These are phyloP conservation scores for Sorex araneus DNA, from an alignment of 2,113 vertebrate species.

Conservation along the genomic window DNA sequence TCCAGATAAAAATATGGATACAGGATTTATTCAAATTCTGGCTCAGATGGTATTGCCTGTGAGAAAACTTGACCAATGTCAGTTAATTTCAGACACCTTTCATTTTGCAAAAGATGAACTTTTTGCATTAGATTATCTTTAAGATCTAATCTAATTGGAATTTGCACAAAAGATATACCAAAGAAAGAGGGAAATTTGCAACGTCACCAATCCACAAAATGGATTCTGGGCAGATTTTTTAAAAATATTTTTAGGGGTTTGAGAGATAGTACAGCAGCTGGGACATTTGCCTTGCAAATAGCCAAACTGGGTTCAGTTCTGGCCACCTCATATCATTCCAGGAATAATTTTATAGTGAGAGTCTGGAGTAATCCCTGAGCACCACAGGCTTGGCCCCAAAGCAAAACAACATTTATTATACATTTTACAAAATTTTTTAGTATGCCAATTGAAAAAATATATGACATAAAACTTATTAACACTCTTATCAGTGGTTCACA, in stretches of 20 bases:
- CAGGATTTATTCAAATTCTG: neutral
- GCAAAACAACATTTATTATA: neutral
- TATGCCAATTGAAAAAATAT: neutral
- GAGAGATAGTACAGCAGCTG: no score
- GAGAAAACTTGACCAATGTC: slow-evolving; percentile 1
- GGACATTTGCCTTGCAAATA: no score
- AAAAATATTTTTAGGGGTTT: no score
- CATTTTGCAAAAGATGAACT: slow-evolving; percentile 7
- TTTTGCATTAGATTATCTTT: slow-evolving; percentile 39
- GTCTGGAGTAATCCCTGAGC: no score
- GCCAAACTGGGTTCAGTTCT: no score
- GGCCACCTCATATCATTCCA: no score
- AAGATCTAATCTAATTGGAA: slow-evolving; percentile 8
- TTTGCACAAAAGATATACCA: slow-evolving; percentile 27
- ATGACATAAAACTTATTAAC: neutral
- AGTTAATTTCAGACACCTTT: neutral
- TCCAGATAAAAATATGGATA: slow-evolving; percentile 22
- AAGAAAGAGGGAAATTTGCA: neutral
- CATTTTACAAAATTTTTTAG: slow-evolving; percentile 13
- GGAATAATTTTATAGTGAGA: no score
- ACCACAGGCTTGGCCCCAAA: no score
- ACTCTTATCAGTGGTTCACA: neutral
- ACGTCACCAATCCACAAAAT: neutral
- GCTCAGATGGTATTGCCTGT: neutral
- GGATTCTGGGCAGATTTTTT: slow-evolving; percentile 38